A percentile compares a stretch with the other conserved stretches of the same genome.
phyloP scores from a whole-genome alignment of 2,797 vertebrate genomes.

The Ptychobarbus kaznakovi region DNA sequence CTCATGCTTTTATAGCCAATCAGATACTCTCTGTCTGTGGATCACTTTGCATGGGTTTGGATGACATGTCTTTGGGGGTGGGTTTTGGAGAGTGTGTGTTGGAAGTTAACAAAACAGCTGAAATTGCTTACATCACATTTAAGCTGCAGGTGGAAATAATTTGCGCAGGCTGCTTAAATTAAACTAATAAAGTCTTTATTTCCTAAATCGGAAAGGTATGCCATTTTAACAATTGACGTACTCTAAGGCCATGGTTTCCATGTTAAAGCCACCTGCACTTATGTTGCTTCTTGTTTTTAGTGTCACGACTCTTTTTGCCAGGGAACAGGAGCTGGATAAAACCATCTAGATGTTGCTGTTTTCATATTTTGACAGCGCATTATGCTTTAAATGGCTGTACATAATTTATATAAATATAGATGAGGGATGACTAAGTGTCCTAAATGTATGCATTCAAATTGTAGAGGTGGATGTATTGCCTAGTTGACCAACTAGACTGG shows the following conservation, averaged over 20 bases:
- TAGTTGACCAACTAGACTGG: neutral
- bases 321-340: neutral
- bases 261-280: neutral
- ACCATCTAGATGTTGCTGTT: neutral
- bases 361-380: neutral
- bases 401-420: neutral
- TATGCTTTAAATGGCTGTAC: neutral
- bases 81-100: neutral
- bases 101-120: neutral
- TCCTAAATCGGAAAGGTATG: conserved; percentile 25
- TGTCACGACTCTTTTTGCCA: neutral
- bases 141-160: conserved; percentile 24
- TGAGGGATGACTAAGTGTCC: neutral
- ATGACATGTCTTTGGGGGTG: neutral
- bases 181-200: conserved; percentile 27
- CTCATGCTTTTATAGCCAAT: neutral
- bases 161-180: neutral
- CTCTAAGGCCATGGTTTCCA: conserved; percentile 16
- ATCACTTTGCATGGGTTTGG: neutral
- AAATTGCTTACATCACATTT: conserved; percentile 29
- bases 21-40: neutral
- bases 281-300: neutral
- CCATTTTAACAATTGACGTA: neutral
- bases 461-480: conserved; percentile 11
- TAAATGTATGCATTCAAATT: neutral